phyloP scores from a whole-genome alignment of 1,140 invertebrate species.

The Eumaeus atala region DNA sequence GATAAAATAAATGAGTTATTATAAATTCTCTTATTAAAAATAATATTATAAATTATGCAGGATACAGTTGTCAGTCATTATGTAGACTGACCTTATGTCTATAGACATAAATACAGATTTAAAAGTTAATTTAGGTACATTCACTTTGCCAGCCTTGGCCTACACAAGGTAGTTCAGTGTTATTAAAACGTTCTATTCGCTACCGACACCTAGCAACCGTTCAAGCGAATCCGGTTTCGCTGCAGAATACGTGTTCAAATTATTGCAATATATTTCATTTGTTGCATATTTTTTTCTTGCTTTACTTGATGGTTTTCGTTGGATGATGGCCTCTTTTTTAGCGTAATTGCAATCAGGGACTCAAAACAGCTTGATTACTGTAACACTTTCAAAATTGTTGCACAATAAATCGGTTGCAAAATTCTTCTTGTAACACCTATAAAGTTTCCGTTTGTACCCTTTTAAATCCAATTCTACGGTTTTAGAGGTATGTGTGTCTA shows the following conservation, averaged over 20 bases:
- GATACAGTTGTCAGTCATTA: background rate
- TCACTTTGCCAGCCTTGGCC: conserved; percentile 64
- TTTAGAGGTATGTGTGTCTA: too few species aligned
- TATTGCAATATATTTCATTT: conserved; percentile 1
- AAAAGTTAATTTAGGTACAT: conserved; percentile 50
- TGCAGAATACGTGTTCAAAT: conserved; percentile 6
- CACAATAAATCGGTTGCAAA: too few species aligned
- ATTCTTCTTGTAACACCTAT: too few species aligned
- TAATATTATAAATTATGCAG: background rate
- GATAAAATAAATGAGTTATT: too few species aligned
- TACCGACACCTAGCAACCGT: conserved; percentile 58
- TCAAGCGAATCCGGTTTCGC: conserved; percentile 40
- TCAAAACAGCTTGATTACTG: too few species aligned
- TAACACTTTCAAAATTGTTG: too few species aligned
- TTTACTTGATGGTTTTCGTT: too few species aligned
- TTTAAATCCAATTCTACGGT: too few species aligned
- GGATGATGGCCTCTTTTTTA: too few species aligned
- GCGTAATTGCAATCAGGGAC: too few species aligned
- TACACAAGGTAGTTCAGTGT: conserved; percentile 65
- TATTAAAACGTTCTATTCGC: conserved; percentile 60
- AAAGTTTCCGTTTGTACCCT: too few species aligned
- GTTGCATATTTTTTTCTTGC: background rate
- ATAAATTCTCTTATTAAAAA: too few species aligned
- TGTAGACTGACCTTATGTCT: conserved; percentile 17
- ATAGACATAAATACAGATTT: conserved; percentile 13